Conservation (phyloP, 2,797 vertebrate genomes). For the Myotis pilosus region DNA sequence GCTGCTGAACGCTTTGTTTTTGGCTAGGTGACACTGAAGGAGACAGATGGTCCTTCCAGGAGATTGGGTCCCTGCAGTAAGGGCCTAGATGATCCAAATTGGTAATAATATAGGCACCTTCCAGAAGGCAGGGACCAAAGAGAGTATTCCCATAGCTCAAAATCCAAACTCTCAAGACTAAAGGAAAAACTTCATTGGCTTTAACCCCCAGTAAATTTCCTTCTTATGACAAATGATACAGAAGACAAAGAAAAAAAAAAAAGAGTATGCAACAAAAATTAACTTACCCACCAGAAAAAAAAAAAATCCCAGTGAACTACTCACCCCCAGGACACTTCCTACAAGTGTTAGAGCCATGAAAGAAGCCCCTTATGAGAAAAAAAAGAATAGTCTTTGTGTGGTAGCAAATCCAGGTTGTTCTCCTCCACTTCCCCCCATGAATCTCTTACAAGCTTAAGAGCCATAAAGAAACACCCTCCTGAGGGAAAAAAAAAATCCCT, state of each 20-base stretch:
- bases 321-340: neutral
- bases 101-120: neutral
- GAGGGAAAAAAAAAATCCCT: neutral
- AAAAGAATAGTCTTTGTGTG: neutral
- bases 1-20: neutral
- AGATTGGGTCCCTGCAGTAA: neutral
- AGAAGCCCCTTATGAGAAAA: neutral
- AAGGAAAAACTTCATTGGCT: neutral
- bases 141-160: neutral
- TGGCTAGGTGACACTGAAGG: neutral
- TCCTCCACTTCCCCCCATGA: neutral
- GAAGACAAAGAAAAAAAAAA: neutral
- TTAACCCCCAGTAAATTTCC: neutral
- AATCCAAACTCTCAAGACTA: neutral
- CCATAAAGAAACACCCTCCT: neutral
- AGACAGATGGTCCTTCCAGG: neutral
- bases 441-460: neutral
- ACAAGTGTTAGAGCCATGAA: neutral
- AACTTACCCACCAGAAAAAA: neutral
- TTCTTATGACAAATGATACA: neutral
- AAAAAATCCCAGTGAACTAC: neutral
- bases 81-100: neutral
- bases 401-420: neutral
- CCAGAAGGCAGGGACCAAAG: neutral
- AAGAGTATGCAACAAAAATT: neutral